A percentile compares a stretch with the other conserved stretches of the same genome.
Evolutionary conservation across 2,888 invertebrate species (phyloP).

Genomic region (Volucella zonaria): DNA sequence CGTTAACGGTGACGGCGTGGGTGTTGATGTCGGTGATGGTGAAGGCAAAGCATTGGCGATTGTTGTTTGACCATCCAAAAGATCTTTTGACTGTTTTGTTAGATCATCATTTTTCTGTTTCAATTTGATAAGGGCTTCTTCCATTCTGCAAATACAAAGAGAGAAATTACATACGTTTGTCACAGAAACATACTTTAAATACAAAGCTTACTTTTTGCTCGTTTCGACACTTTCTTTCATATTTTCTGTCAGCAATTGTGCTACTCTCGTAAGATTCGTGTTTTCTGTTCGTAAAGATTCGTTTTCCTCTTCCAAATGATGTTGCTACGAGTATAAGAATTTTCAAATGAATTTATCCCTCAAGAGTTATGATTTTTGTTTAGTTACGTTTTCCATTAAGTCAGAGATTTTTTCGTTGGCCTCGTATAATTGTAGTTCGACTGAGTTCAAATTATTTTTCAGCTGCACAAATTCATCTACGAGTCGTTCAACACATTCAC

Average conservation of each 20-base stretch:
- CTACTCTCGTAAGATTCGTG: conserved; percentile 81
- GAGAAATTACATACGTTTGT: background rate
- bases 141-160: conserved; percentile 78
- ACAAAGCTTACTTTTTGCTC: conserved; percentile 80
- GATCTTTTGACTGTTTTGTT: conserved; percentile 78
- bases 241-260: conserved; percentile 81
- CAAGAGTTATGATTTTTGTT: background rate
- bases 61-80: conserved; percentile 78
- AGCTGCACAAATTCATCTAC: conserved; percentile 80
- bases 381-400: conserved; percentile 80
- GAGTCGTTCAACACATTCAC: conserved; percentile 79
- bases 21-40: conserved; percentile 71
- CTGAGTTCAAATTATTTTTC: conserved; percentile 79
- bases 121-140: conserved; percentile 80
- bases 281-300: conserved; percentile 81
- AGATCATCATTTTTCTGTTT: conserved; percentile 82
- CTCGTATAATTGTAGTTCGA: conserved; percentile 82
- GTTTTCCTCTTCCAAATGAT: conserved; percentile 81
- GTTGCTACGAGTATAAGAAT: conserved; percentile 78
- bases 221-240: conserved; percentile 82
- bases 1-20: conserved; percentile 15
- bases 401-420: conserved; percentile 82
- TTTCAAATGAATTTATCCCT: background rate
- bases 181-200: background rate
- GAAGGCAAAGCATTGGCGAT: conserved; percentile 27